Base-by-base conservation (phyloP, 2,888 invertebrate genomes). In the Thereva unica region DNA sequence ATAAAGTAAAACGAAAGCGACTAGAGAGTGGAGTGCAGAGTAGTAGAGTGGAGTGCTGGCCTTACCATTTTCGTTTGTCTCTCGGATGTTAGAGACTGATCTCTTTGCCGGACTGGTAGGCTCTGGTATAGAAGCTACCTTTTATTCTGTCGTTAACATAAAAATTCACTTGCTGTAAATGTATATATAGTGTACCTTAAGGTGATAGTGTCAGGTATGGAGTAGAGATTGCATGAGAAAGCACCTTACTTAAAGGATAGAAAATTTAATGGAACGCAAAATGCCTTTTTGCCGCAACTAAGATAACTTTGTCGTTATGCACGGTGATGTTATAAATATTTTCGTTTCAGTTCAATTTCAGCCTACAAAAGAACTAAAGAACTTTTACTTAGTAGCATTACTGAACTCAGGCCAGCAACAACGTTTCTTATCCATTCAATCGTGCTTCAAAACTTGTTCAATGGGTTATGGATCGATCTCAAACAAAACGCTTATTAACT, bases 221-320 rank as follows among this genome's bases (percentile, higher is more conserved):
- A 61, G 50, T 49, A 61, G 40, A 53, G 54, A 54, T 64, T 54
- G 53, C 64, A 42, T 54, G 64, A 44, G 54, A 64, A 53, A 64
- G 44, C 53, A 64, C 64, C 52, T 53, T 64, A 53, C 52, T 42
- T 53, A 61, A 61, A 61, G 40, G 50, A 50, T 35, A 40, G 52
- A 64, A 50, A 44, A 53, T 64, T 64, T 44, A 53, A 64, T 53
- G 64, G 64, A 61, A 50, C 40, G 61, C 50, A 61, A 23, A 61
- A 61, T 61, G 61, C 50, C 49, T 61, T 61, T n/a, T 61, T 41
- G 50, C 50, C 49, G 50, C 41, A 23, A 23, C 23, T 23, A 23
- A 23, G 23, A 23, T 23, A 23, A 23, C 23, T 23, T 23, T 23
- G 23, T 23, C 23, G 23, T 23, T 23, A 23, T 23, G 1, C 23